A percentile compares a stretch with the other conserved stretches of the same genome.
Conservation (phyloP, 2,888 invertebrate genomes). For the Neoitamus cyanurus region DNA sequence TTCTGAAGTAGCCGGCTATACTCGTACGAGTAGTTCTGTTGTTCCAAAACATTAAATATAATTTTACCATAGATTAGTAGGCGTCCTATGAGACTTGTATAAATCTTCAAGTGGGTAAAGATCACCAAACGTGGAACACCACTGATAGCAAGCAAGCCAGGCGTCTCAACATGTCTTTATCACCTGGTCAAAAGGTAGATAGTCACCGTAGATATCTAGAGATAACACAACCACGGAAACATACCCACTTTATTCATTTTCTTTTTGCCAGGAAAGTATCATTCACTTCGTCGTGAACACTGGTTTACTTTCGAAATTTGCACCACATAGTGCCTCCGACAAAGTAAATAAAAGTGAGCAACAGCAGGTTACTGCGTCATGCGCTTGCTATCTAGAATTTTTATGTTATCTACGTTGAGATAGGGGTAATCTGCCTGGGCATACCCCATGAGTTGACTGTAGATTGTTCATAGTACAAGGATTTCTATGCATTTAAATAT, state of each 20-base stretch:
- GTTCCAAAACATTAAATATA: background rate
- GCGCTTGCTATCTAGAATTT: background rate
- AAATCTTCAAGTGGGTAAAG: background rate
- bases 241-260: background rate
- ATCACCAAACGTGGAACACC: background rate
- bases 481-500: background rate
- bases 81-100: background rate
- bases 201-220: background rate
- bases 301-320: background rate
- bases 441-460: background rate
- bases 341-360: constrained; percentile 5
- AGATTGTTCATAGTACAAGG: background rate
- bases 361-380: constrained; percentile 1
- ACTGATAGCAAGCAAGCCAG: background rate
- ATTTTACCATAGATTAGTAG: background rate
- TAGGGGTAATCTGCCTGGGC: background rate
- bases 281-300: background rate
- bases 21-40: background rate
- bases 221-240: background rate
- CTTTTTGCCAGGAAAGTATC: background rate
- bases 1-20: background rate
- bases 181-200: background rate
- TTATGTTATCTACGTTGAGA: background rate
- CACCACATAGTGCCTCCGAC: background rate
- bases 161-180: background rate